phyloP scores from a whole-genome alignment of 2,888 invertebrate genomes.

The Ectemnius continuus region DNA sequence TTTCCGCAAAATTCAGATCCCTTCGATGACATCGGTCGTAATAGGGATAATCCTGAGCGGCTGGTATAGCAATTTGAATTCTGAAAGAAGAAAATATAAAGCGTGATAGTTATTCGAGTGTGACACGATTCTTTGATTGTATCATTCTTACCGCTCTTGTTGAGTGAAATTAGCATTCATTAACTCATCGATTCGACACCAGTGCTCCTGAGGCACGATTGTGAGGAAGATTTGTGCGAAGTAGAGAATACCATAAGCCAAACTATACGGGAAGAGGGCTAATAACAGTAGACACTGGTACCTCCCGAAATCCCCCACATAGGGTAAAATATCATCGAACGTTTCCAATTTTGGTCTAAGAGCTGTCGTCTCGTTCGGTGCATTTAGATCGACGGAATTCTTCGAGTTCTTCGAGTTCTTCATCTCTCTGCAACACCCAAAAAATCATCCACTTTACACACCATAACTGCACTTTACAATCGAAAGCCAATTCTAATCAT shows the following conservation, averaged over 20 bases:
- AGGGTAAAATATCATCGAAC: conserved; percentile 78
- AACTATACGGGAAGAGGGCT: conserved; percentile 78
- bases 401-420: conserved; percentile 34
- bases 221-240: conserved; percentile 80
- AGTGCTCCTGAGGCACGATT: conserved; percentile 77
- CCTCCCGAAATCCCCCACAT: conserved; percentile 79
- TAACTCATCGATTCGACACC: conserved; percentile 78
- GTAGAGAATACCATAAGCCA: conserved; percentile 78
- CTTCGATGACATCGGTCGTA: conserved; percentile 77
- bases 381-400: conserved; percentile 21
- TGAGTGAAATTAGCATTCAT: conserved; percentile 67
- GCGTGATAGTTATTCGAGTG: neutral
- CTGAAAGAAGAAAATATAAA: conserved; percentile 61
- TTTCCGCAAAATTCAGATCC: conserved; percentile 75
- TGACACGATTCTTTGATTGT: no score
- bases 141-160: conserved; percentile 73
- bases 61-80: conserved; percentile 73
- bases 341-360: conserved; percentile 70
- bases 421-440: conserved; percentile 38
- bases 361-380: conserved; percentile 60
- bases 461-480: no score
- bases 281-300: conserved; percentile 79
- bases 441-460: neutral
- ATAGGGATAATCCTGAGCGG: conserved; percentile 65
- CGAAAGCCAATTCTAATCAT: no score